These are phyloP conservation scores for Trematomus loennbergii DNA, from an alignment of 2,113 vertebrate genomes.

Conservation along the genomic window DNA sequence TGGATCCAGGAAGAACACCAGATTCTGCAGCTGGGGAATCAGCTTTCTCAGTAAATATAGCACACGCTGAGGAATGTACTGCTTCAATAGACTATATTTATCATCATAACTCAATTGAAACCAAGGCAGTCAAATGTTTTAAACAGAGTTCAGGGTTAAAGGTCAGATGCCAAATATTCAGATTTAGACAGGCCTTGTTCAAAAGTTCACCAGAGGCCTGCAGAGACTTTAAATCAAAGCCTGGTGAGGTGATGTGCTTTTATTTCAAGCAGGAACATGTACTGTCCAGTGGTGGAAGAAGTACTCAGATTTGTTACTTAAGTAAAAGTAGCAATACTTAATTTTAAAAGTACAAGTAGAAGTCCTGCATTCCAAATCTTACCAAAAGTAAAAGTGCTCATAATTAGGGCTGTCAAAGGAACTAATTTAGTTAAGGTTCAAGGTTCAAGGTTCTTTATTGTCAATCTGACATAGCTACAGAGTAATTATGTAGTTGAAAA, in stretches of 20 bases:
- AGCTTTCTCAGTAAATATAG: neutral
- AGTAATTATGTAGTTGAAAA: too few species aligned
- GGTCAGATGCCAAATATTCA: constrained; percentile 42
- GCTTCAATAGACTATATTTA: neutral
- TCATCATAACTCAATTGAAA: neutral
- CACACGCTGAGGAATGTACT: neutral
- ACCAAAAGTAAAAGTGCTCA: too few species aligned
- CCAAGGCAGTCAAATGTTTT: neutral
- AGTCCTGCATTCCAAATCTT: too few species aligned
- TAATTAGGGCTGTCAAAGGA: too few species aligned
- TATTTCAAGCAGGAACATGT: constrained; percentile 10
- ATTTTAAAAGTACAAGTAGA: too few species aligned
- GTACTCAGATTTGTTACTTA: too few species aligned
- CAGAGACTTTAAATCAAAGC: constrained; percentile 21
- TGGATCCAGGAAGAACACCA: too few species aligned
- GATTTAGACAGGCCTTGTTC: constrained; percentile 6
- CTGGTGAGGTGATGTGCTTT: constrained; percentile 8
- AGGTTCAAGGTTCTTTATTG: too few species aligned
- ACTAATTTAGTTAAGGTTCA: too few species aligned
- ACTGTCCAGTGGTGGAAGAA: neutral
- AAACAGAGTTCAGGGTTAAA: constrained; percentile 1
- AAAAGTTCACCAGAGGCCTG: constrained; percentile 27
- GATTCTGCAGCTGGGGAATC: too few species aligned
- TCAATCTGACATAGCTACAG: too few species aligned
- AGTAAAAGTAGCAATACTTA: too few species aligned